phyloP scores from a whole-genome alignment of 1,140 invertebrate species.

The Melipona quadrifasciata region DNA sequence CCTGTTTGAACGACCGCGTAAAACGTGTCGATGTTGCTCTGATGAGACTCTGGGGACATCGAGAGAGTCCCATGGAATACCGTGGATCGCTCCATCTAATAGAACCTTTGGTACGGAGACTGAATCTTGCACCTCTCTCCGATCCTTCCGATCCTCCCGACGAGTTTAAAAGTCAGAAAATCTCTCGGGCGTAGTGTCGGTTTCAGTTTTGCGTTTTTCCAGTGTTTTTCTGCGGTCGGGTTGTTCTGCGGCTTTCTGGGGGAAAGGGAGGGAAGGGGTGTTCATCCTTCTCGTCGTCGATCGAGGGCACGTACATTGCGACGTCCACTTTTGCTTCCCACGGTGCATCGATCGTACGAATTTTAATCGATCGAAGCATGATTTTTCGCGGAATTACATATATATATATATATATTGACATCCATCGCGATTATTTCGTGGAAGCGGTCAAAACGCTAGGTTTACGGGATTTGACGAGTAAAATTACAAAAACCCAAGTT shows the following conservation, averaged over 20 bases:
- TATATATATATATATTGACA: too few relatives aligned
- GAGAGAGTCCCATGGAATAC: background rate
- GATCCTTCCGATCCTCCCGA: background rate
- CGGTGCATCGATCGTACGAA: background rate
- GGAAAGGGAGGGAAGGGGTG: background rate
- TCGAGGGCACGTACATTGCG: background rate
- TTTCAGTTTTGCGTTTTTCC: conserved; percentile 8
- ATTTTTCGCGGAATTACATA: background rate
- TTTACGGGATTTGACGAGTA: too few relatives aligned
- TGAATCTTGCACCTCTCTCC: too few relatives aligned
- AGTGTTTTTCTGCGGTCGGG: conserved; percentile 4
- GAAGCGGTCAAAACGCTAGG: too few relatives aligned
- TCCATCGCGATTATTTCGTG: background rate
- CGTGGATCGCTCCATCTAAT: too few relatives aligned
- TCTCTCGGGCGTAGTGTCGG: background rate
- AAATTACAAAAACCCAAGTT: too few relatives aligned
- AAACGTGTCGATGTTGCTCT: background rate
- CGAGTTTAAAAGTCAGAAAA: background rate
- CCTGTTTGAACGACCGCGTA: conserved; percentile 45
- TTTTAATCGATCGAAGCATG: background rate
- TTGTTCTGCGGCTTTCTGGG: conserved; percentile 1
- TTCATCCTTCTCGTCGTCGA: background rate
- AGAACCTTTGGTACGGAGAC: too few relatives aligned
- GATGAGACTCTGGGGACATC: conserved; percentile 16
- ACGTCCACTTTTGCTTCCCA: background rate